Conservation (phyloP, 2,888 invertebrate genomes). For the Xanthia icteritia region DNA sequence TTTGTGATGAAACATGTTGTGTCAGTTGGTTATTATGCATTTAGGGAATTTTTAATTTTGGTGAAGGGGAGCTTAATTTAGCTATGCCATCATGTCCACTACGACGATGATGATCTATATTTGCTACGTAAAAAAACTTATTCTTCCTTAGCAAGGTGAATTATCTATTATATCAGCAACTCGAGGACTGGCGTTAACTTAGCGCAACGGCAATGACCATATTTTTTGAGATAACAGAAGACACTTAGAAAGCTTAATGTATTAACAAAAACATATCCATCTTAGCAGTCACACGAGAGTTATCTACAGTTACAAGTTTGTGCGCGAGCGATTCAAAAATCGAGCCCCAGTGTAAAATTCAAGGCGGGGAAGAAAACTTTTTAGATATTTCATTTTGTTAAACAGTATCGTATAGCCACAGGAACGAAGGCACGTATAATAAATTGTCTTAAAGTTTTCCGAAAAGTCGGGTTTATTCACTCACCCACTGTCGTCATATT, state of each 20-base stretch:
- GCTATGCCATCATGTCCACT: neutral
- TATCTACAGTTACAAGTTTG: constrained; percentile 33
- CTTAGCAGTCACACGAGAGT: constrained; percentile 4
- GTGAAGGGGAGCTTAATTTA: neutral
- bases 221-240: neutral
- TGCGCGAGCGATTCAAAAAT: constrained; percentile 45
- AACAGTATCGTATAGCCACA: constrained; percentile 77
- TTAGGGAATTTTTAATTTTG: too few relatives aligned
- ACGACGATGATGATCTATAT: too few relatives aligned
- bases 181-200: neutral
- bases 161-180: neutral
- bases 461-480: constrained; percentile 72
- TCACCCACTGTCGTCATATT: constrained; percentile 64
- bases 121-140: neutral
- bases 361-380: constrained; percentile 56
- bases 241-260: constrained; percentile 1
- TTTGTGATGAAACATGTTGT: neutral
- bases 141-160: neutral
- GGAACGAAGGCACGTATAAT: constrained; percentile 75
- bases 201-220: neutral
- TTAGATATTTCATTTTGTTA: constrained; percentile 76
- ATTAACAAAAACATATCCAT: constrained; percentile 29
- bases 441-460: constrained; percentile 79
- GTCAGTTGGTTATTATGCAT: neutral
- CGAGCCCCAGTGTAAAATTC: constrained; percentile 36